phyloP scores from a whole-genome alignment of 2,888 invertebrate genomes.

The Cactoblastis cactorum region DNA sequence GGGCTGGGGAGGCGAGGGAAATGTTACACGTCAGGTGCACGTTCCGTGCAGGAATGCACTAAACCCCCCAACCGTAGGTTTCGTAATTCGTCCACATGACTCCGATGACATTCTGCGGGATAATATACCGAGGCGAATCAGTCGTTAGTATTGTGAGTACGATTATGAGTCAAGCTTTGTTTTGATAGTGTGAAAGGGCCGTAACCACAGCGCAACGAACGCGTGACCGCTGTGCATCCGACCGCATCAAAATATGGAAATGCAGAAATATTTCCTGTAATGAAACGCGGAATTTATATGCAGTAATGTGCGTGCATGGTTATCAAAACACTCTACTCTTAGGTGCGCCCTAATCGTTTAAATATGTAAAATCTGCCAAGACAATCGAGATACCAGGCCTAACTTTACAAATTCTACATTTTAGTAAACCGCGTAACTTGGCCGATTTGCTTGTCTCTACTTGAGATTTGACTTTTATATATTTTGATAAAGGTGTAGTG shows the following conservation, averaged over 20 bases:
- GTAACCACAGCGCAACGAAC: constrained; percentile 8
- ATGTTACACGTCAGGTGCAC: constrained; percentile 47
- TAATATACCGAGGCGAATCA: constrained; percentile 8
- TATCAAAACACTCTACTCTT: too few relatives aligned
- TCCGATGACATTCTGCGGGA: constrained; percentile 20
- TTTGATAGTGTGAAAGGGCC: constrained; percentile 13
- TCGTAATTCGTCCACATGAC: constrained; percentile 29
- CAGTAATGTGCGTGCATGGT: too few relatives aligned
- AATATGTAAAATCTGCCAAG: too few relatives aligned
- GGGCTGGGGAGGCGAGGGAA: constrained; percentile 31
- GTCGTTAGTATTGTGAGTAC: neutral
- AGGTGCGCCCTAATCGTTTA: too few relatives aligned
- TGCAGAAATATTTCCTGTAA: neutral
- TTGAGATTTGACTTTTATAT: too few relatives aligned
- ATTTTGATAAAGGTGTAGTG: too few relatives aligned
- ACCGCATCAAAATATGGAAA: constrained; percentile 22
- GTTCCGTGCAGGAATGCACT: constrained; percentile 56
- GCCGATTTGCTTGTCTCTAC: too few relatives aligned
- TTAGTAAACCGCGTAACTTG: too few relatives aligned
- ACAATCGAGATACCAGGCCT: too few relatives aligned
- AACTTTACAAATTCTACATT: too few relatives aligned
- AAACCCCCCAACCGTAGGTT: constrained; percentile 44
- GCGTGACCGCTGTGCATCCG: constrained; percentile 40
- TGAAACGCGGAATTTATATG: too few relatives aligned
- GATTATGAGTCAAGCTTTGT: constrained; percentile 15